Percentiles rank a stretch among this genome's conserved stretches.
Conservation (phyloP, 2,888 invertebrate species). For the Xanthorhoe spadicearia region DNA sequence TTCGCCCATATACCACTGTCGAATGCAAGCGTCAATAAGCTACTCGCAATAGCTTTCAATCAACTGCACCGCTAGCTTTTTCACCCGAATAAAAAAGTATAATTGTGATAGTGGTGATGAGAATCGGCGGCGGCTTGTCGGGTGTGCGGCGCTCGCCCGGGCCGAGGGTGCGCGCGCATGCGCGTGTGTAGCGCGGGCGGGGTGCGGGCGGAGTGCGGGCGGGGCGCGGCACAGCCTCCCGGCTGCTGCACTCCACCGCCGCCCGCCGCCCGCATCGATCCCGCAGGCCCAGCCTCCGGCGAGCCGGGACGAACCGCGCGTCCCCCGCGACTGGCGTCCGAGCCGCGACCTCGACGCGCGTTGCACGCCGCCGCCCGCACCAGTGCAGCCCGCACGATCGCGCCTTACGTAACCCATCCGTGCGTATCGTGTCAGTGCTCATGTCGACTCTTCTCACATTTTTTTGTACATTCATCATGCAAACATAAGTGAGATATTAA, state of each 20-base stretch:
- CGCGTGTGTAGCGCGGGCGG: conserved; percentile 39
- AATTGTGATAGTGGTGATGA: conserved; percentile 58
- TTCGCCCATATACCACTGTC: too few species aligned
- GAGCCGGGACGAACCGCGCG: conserved; percentile 68
- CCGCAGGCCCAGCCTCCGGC: conserved; percentile 73
- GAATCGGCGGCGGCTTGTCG: conserved; percentile 55
- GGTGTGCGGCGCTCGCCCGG: conserved; percentile 47
- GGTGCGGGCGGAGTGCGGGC: conserved; percentile 47
- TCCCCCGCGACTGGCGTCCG: conserved; percentile 48
- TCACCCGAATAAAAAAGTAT: background rate
- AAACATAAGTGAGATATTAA: conserved; percentile 11
- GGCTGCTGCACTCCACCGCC: conserved; percentile 81
- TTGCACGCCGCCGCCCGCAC: conserved; percentile 56
- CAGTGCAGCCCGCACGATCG: conserved; percentile 71
- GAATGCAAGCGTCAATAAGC: background rate
- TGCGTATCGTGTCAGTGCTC: conserved; percentile 66
- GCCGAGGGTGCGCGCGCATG: conserved; percentile 46
- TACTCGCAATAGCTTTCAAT: background rate
- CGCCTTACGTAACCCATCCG: conserved; percentile 75
- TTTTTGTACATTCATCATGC: background rate
- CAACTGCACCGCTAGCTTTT: background rate
- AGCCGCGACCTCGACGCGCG: conserved; percentile 55
- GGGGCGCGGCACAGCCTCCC: conserved; percentile 77
- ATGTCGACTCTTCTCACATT: conserved; percentile 4
- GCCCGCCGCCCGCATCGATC: conserved; percentile 83